Evolutionary conservation across 2,797 vertebrate genomes (phyloP), one percentile per base, ranked within the genome.

Genomic region (Sebastes taczanowskii): DNA sequence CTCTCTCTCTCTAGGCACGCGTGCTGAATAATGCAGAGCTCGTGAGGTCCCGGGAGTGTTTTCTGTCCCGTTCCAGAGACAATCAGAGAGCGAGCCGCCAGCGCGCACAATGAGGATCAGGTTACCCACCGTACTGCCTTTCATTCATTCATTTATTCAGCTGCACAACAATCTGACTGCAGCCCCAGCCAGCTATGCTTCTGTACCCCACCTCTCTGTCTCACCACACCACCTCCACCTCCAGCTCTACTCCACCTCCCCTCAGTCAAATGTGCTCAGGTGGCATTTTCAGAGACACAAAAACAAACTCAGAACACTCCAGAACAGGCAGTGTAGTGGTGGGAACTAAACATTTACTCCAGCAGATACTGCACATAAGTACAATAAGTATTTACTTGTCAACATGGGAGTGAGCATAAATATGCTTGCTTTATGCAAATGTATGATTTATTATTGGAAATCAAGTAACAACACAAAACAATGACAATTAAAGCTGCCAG

Each of bases 1-100:
- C 67, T 74, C 23, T 58, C 59, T 49, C 61, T 68, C 74, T 62
- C 66, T 13, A 81, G 86, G 87, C 92, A 91, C 92, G 90, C 89
- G 88, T 52, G 71, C 90, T 96, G 94, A 96, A 96, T 96, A 96
- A 96, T 96, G 94, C 95, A 96, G 94, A 88, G 86, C 90, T 89
- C 85, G 91, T 84, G 90, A 90, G 90, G 92, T 94, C 92, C 92
- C 89, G 81, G 92, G 90, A 95, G 91, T 89, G 91, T 88, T 87
- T 96, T 96, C 95, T 94, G 93, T 94, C 91, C 88, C 83, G 90
- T 95, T 96, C 94, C 88, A 94, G 91, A 89, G 92, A 91, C 93
- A 92, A 94, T 93, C 93, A 86, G 88, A 91, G 94, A 79, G 84
- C 81, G 84, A 92, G 88, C 82, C 65, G 74, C 60, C 79, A 84